Base-by-base conservation (phyloP, 2,888 invertebrate species). In the Sphaerophoria rueppellii region DNA sequence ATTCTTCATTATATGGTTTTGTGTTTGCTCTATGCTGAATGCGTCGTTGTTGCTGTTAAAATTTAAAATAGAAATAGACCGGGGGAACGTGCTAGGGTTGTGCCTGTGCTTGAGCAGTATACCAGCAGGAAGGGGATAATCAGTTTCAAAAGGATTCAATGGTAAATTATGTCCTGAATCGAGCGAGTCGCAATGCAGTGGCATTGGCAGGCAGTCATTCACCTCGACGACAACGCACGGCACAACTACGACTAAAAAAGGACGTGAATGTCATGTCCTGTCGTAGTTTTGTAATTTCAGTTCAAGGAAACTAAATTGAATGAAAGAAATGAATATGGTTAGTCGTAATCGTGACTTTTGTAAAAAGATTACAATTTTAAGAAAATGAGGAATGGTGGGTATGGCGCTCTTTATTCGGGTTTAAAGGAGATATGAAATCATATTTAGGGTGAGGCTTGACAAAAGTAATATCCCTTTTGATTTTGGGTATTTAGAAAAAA, bases 341-440 rank as follows among this genome's bases (percentile, higher is more conserved):
- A 78, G 70, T 58, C 78, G 74, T 82, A 74, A 74, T 54, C 70
- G 70, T 65, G 70, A 74, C 54, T 75, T 70, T 63, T 24, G 57
- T 61, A 32, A 55, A 63, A 48, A 57, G 57, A 63, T 57, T 77
- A 67, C 43, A 67, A 67, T 52, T 40, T 24, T 52, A 16, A 52
- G 40, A 67, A 67, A 52, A 65, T 65, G 40, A 43, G 54, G 52
- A 67, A 67, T 67, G 24, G 52, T 54, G 54, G 12, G 40, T 6
- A 7, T 9, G 40, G 9, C 9, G 9, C 4, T 40, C 40, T 7
- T 40, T 40, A 9, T 43, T 43, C 40, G 40, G 7, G 11, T 43
- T 43, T 6, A 67, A 54, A 65, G 16, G 14, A 65, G 35, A 16
- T 35, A 60, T 16, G 46, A 57, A 67, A 48, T 54, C 37, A 46